Evolutionary conservation across 2,113 vertebrate genomes (phyloP).

Genomic region (Hystrix brachyura): DNA sequence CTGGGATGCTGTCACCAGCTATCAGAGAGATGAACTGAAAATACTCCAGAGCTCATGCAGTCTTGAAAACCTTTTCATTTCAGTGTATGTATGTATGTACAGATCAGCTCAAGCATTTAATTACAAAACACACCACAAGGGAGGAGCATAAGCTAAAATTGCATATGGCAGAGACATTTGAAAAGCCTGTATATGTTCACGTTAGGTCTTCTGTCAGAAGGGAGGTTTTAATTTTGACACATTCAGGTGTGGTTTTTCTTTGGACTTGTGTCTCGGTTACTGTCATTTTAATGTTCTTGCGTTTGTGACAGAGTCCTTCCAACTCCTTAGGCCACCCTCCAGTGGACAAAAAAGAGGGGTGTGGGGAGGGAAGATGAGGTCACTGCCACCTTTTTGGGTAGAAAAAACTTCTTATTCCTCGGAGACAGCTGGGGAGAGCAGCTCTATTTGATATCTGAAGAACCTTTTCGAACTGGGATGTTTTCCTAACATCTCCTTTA

Average conservation of each 20-base stretch:
- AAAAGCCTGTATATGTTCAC: not conserved
- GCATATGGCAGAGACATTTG: not conserved
- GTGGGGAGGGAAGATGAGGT: not conserved
- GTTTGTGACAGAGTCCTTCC: slow-evolving; percentile 1
- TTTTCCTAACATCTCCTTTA: slow-evolving; percentile 35
- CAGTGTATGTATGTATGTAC: not conserved
- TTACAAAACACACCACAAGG: slow-evolving; percentile 13
- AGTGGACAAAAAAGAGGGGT: not conserved
- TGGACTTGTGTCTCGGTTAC: not conserved
- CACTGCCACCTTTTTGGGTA: slow-evolving; percentile 9
- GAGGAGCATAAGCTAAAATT: slow-evolving; percentile 24
- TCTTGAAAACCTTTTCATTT: slow-evolving; percentile 20
- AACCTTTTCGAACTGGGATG: not conserved
- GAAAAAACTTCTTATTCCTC: not conserved
- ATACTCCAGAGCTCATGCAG: not conserved
- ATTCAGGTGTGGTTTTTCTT: not conserved
- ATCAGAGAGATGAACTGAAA: slow-evolving; percentile 31
- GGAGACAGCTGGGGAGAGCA: not conserved
- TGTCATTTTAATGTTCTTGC: not conserved
- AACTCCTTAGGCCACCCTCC: not conserved
- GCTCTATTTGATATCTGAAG: slow-evolving; percentile 17
- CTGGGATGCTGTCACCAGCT: not conserved
- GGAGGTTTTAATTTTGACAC: slow-evolving; percentile 9
- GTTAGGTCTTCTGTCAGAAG: not conserved
- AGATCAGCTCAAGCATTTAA: slow-evolving; percentile 26